Conservation (phyloP, 2,888 invertebrate species). For the Ennomos quercinarius region DNA sequence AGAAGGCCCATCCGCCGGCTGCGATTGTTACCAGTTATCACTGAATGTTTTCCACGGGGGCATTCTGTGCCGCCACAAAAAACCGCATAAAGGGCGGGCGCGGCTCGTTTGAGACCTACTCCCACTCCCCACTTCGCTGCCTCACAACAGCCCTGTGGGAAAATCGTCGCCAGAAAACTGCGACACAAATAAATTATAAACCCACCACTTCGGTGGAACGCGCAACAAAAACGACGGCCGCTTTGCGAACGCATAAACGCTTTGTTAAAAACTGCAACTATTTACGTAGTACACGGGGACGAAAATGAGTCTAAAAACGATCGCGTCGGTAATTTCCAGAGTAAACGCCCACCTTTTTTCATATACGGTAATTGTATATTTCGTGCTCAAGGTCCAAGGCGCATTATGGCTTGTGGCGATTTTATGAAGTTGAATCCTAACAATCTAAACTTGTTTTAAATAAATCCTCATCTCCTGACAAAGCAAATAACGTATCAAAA, state of each 20-base stretch:
- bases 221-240: constrained; percentile 58
- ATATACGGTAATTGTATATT: background rate
- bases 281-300: constrained; percentile 36
- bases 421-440: no score
- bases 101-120: constrained; percentile 80
- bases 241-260: constrained; percentile 64
- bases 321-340: constrained; percentile 26
- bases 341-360: constrained; percentile 3
- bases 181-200: constrained; percentile 84
- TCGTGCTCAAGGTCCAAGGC: no score
- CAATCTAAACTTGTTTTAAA: no score
- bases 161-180: constrained; percentile 85
- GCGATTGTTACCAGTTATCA: constrained; percentile 86
- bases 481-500: constrained; percentile 34
- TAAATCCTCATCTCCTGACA: constrained; percentile 24
- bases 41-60: constrained; percentile 84
- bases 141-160: constrained; percentile 73
- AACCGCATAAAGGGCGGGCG: constrained; percentile 83
- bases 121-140: constrained; percentile 33
- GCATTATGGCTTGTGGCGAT: no score
- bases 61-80: constrained; percentile 83
- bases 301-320: constrained; percentile 34
- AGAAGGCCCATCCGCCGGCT: constrained; percentile 82
- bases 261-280: constrained; percentile 64
- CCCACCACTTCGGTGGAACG: constrained; percentile 75